Base-by-base conservation (phyloP, 2,797 vertebrate species). In the Zenarchopterus dispar region DNA sequence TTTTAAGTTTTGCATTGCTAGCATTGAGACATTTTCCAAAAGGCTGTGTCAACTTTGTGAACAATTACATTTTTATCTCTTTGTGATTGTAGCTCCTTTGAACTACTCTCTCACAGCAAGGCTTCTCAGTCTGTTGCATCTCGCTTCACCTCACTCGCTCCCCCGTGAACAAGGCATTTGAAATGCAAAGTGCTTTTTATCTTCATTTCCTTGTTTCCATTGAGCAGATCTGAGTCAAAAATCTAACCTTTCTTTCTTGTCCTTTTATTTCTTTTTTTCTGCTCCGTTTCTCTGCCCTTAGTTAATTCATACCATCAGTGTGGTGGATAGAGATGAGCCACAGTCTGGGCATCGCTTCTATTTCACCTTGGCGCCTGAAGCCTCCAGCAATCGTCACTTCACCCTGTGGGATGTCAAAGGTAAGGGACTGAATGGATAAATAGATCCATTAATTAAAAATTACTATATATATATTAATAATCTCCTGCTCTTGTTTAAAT, bases 221-320 rank as follows among this genome's bases (percentile, higher is more conserved):
- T 65, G 65, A 61, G 43, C 26, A 31, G 22, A 75, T 80, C 65
- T 62, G 33, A 83, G 49, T 21, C 6, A 19, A 62, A 55, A 70
- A 64, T 77, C 43, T 75, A 67, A 47, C 50, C 65, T 19, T 42
- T 58, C 13, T 33, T 53, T 77, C 17, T 55, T 65, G 1, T 63
- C 19, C 10, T 47, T 43, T 51, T 57, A 24, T 69, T 42, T 47
- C 1, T 10, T 19, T 31, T 36, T 46, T 49, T 51, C 22, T 73
- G 23, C 51, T 15, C 33, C 22, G 43, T 50, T 23, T 66, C 11
- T 53, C 6, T 59, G 18, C 61, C 58, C 15, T 8, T 72, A 99
- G 98, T 93, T 99, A 70, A 97, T 99, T 91, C 97, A 99, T 91
- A 99, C 96, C 58, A 95, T 99, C 92, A 99, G 97, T 0, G 97